Percentiles rank a stretch among this genome's conserved stretches.
Conservation (phyloP, 2,113 vertebrate genomes). For the Apodemus speciosus region DNA sequence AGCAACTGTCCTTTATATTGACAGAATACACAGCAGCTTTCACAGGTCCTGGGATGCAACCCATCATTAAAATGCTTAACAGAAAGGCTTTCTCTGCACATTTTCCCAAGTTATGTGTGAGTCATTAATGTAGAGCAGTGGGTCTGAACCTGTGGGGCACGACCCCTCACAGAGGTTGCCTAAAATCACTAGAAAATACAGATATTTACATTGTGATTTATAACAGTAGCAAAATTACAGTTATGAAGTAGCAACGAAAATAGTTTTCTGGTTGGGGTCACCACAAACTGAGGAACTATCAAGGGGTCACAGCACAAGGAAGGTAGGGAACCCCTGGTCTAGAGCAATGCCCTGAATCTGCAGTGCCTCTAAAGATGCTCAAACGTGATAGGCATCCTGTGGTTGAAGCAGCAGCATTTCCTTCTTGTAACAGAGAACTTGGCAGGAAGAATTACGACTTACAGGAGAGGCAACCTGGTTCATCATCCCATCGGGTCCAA, state of each 20-base stretch:
- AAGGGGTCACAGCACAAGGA: not conserved
- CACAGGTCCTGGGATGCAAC: not conserved
- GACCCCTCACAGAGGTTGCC: not conserved
- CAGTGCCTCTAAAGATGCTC: not conserved
- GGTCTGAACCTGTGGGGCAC: too few relatives aligned
- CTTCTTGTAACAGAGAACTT: not conserved
- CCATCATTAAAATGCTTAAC: conserved; percentile 45
- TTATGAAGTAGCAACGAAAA: not conserved
- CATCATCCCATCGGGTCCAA: conserved; percentile 84
- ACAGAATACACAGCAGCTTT: conserved; percentile 55
- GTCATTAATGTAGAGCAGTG: not conserved
- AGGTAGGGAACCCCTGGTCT: not conserved
- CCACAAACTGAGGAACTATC: not conserved
- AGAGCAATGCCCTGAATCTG: not conserved
- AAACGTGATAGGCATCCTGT: conserved; percentile 35
- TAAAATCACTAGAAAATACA: not conserved
- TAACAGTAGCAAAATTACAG: not conserved
- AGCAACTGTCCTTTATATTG: conserved; percentile 65
- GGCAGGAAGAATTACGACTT: conserved; percentile 79
- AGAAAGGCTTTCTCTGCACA: conserved; percentile 45
- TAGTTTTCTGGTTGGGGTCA: not conserved
- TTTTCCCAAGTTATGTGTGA: not conserved
- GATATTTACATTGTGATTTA: not conserved
- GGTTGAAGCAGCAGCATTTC: not conserved
- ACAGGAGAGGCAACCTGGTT: conserved; percentile 89